phyloP scores from a whole-genome alignment of 2,113 vertebrate species.

The Jaculus jaculus region DNA sequence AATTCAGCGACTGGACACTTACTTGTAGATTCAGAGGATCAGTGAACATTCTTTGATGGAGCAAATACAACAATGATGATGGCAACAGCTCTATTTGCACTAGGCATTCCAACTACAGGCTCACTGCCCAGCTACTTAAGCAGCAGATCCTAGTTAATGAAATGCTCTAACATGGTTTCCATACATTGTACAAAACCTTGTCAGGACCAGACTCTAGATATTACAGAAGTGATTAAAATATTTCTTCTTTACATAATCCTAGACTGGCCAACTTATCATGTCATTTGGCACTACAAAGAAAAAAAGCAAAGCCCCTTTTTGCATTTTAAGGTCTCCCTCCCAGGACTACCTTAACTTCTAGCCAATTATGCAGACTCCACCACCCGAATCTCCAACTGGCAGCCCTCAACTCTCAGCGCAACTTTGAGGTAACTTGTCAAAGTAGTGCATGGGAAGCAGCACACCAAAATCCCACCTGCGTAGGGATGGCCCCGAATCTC shows the following conservation, averaged over 20 bases:
- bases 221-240: slow-evolving; percentile 70
- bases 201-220: slow-evolving; percentile 84
- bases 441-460: slow-evolving; percentile 85
- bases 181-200: slow-evolving; percentile 84
- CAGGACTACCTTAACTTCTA: slow-evolving; percentile 24
- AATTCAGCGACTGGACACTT: slow-evolving; percentile 59
- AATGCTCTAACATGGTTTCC: slow-evolving; percentile 74
- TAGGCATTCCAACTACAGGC: slow-evolving; percentile 69
- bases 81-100: slow-evolving; percentile 63
- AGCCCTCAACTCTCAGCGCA: slow-evolving; percentile 90
- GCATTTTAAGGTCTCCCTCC: slow-evolving; percentile 41
- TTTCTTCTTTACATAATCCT: slow-evolving; percentile 51
- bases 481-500: slow-evolving; percentile 72
- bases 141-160: slow-evolving; percentile 63
- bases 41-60: slow-evolving; percentile 58
- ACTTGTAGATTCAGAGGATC: slow-evolving; percentile 50
- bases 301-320: not conserved
- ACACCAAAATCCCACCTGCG: slow-evolving; percentile 62
- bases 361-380: slow-evolving; percentile 80
- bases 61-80: slow-evolving; percentile 60
- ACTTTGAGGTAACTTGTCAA: slow-evolving; percentile 84
- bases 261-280: slow-evolving; percentile 60
- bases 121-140: slow-evolving; percentile 65
- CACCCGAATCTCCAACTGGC: slow-evolving; percentile 91
- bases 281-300: slow-evolving; percentile 57